These are phyloP conservation scores for Panagrolaimus sp. DNA, from an alignment of 1,140 invertebrate genomes.

Conservation along the genomic window DNA sequence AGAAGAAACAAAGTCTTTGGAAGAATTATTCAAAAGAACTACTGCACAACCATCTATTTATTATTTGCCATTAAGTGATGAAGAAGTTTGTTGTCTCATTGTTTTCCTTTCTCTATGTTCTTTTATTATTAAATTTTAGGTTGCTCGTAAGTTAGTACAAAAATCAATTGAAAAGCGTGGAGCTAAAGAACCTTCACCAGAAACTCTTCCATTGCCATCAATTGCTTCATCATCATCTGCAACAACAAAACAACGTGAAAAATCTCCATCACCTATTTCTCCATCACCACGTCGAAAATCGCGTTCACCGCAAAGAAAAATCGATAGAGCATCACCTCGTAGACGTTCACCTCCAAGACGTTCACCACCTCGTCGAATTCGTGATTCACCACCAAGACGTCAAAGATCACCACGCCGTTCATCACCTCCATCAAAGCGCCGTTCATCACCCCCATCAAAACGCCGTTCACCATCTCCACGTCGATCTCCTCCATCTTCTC, in stretches of 20 bases:
- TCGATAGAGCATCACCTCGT: no score
- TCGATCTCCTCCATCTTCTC: neutral
- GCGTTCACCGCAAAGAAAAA: no score
- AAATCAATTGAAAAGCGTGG: neutral
- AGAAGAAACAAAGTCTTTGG: neutral
- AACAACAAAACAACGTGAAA: no score
- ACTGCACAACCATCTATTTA: neutral
- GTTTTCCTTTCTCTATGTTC: neutral
- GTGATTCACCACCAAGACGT: neutral
- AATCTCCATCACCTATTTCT: no score
- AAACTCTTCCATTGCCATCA: no score
- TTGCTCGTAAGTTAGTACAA: neutral
- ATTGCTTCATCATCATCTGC: no score
- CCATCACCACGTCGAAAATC: no score
- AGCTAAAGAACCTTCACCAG: neutral
- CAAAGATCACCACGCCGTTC: neutral
- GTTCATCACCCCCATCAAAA: neutral
- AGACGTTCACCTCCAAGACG: neutral
- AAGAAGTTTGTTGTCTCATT: constrained; percentile 9
- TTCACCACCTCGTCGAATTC: neutral
- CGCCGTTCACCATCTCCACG: neutral
- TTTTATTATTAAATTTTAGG: neutral
- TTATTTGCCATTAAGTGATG: constrained; percentile 1
- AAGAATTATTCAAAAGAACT: neutral
- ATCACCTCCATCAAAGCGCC: neutral